phyloP scores from a whole-genome alignment of 2,113 vertebrate genomes.

The Psophia crepitans region DNA sequence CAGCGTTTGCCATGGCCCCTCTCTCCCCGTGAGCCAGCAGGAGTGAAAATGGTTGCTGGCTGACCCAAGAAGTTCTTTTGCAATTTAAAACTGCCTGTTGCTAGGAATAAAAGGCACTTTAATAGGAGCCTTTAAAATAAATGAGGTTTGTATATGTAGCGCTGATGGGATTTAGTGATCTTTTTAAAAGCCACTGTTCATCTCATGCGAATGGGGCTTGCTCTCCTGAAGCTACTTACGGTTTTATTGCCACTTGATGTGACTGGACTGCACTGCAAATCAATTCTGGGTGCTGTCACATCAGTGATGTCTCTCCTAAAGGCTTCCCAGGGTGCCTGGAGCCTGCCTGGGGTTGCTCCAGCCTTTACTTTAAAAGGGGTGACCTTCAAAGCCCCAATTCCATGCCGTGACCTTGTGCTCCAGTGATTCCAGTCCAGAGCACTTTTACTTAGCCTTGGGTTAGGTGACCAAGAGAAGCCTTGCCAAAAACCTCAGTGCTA shows the following conservation, averaged over 20 bases:
- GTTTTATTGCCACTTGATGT: conserved; percentile 28
- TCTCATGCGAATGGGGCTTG: not conserved
- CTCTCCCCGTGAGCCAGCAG: not conserved
- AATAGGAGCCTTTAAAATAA: conserved; percentile 24
- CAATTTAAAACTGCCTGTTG: not conserved
- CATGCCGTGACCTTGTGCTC: not conserved
- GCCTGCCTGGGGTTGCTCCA: not conserved
- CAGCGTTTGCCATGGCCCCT: not conserved
- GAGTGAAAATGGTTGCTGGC: not conserved
- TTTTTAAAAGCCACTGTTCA: conserved; percentile 11
- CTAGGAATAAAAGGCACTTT: not conserved
- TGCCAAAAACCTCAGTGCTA: not conserved
- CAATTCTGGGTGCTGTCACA: not conserved
- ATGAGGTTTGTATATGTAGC: conserved; percentile 12
- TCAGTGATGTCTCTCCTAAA: not conserved
- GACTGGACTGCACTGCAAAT: not conserved
- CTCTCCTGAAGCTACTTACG: not conserved
- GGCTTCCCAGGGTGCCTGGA: not conserved
- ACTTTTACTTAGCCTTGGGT: not conserved
- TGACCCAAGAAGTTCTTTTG: not conserved
- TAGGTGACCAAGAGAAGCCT: not conserved
- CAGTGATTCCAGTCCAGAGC: not conserved
- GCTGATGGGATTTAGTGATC: conserved; percentile 31
- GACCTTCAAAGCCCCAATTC: not conserved
- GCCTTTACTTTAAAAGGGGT: not conserved